phyloP scores from a whole-genome alignment of 2,888 invertebrate genomes.

The Sminthurinus aureus region DNA sequence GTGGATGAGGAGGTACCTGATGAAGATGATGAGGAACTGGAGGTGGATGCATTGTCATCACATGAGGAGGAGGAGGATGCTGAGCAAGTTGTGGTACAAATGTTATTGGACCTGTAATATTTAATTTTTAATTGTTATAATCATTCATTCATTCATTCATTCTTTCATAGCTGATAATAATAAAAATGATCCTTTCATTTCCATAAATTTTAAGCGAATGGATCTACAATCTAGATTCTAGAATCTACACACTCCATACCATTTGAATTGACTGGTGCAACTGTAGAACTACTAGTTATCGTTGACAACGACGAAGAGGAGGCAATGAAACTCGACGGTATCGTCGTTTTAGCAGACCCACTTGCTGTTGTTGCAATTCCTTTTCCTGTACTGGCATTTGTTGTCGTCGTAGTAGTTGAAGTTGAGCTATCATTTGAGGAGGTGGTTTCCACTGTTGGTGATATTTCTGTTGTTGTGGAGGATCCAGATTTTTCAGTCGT shows the following conservation, averaged over 20 bases:
- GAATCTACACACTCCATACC: not conserved
- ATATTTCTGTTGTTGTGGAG: not conserved
- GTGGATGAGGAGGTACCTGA: conserved; percentile 2
- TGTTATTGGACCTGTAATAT: not conserved
- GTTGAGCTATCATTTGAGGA: not conserved
- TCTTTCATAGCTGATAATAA: no score
- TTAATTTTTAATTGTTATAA: no score
- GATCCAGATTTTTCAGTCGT: not conserved
- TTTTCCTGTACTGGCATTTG: not conserved
- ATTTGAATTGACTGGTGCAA: not conserved
- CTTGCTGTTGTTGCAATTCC: not conserved
- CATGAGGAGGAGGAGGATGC: not conserved
- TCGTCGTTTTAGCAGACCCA: not conserved
- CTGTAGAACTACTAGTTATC: not conserved
- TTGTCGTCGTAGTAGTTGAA: not conserved
- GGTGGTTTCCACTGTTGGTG: conserved; percentile 6
- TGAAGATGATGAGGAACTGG: conserved; percentile 31
- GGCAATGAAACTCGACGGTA: not conserved
- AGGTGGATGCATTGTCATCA: conserved; percentile 25
- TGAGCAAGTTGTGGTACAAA: not conserved
- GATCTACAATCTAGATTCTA: no score
- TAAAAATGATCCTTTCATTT: no score
- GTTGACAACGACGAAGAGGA: not conserved
- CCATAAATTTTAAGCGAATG: no score
- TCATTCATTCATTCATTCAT: no score